Evolutionary conservation across 2,888 invertebrate species (phyloP).

Genomic region (Seladonia tumulorum): DNA sequence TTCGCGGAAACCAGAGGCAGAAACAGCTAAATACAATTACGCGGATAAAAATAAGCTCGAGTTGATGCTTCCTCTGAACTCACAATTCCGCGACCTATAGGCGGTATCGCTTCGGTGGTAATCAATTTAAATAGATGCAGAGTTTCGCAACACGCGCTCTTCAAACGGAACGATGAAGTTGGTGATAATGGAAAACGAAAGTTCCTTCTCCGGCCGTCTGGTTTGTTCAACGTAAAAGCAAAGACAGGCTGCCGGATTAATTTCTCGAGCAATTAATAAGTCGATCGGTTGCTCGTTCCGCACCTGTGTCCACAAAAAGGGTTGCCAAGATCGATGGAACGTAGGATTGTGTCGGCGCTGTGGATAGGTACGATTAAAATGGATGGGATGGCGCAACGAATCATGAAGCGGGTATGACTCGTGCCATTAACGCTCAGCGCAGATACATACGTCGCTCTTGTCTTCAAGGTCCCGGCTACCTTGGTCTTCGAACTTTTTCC

Average conservation of each 20-base stretch:
- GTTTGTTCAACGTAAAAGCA: neutral
- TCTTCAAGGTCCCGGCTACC: constrained; percentile 49
- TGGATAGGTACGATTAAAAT: constrained; percentile 4
- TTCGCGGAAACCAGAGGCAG: neutral
- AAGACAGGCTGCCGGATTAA: neutral
- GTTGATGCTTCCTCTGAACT: neutral
- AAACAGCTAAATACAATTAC: neutral
- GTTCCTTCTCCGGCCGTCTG: neutral
- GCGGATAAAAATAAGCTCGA: neutral
- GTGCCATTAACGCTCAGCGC: constrained; percentile 27
- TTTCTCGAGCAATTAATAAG: neutral
- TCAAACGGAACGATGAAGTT: constrained; percentile 3
- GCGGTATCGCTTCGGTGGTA: neutral
- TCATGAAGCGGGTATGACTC: constrained; percentile 22
- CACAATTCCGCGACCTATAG: neutral
- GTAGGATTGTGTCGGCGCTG: neutral
- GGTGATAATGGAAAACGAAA: constrained; percentile 25
- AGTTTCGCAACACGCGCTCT: constrained; percentile 15
- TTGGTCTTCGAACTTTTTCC: constrained; percentile 31
- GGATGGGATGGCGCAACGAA: constrained; percentile 32
- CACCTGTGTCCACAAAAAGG: constrained; percentile 5
- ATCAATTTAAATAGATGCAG: constrained; percentile 7
- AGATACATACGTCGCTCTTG: constrained; percentile 16
- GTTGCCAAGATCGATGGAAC: neutral
- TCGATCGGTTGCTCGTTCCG: neutral